These are phyloP conservation scores for Galago senegalensis DNA, from an alignment of 2,797 vertebrate species.

Conservation along the genomic window DNA sequence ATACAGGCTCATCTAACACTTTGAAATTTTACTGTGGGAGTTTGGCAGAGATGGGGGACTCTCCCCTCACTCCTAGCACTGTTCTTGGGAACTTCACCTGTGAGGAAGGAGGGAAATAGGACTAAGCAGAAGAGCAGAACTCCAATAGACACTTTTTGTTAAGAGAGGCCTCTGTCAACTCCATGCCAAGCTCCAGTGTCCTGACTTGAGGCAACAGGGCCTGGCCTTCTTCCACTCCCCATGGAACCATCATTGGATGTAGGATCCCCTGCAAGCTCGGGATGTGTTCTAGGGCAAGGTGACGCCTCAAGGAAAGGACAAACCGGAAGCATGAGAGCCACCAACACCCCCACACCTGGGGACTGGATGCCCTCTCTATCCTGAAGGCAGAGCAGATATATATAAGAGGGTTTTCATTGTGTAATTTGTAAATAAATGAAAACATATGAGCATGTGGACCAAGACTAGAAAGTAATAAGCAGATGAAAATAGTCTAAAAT, in stretches of 20 bases:
- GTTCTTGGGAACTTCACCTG: background rate
- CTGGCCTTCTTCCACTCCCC: background rate
- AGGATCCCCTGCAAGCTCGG: background rate
- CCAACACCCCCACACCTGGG: background rate
- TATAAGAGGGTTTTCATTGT: background rate
- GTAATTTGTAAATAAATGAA: constrained; percentile 3
- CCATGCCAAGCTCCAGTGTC: background rate
- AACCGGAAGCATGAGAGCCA: background rate
- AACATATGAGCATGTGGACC: background rate
- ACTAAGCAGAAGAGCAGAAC: background rate
- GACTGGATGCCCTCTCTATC: background rate
- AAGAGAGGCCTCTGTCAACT: background rate
- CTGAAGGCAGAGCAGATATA: background rate
- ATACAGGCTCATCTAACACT: background rate
- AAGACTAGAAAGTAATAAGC: constrained; percentile 4
- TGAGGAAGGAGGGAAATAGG: background rate
- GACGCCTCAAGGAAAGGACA: background rate
- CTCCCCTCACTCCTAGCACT: background rate
- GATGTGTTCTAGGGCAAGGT: background rate
- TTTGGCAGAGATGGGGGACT: rapidly evolving
- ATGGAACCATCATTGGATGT: background rate
- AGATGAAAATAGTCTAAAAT: constrained; percentile 24
- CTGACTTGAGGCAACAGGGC: background rate
- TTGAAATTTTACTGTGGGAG: background rate
- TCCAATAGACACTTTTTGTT: background rate